Percentiles rank a stretch among this genome's conserved stretches.
Conservation (phyloP, 2,888 invertebrate species). For the Pristionchus arcanus region DNA sequence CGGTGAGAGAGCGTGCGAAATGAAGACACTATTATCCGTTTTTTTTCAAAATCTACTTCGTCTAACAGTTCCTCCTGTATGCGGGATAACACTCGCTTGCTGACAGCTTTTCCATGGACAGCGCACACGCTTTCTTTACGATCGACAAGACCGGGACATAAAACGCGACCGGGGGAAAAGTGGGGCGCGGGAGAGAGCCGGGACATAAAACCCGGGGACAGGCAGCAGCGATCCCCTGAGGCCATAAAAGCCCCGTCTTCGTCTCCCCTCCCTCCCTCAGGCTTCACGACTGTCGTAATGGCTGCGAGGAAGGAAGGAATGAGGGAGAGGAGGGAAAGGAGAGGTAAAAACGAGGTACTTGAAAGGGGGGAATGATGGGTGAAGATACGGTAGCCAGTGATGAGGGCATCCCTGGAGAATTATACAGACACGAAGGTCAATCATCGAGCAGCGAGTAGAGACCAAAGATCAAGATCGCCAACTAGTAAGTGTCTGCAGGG, state of each 20-base stretch:
- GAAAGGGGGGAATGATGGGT: constrained; percentile 7
- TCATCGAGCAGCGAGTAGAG: background rate
- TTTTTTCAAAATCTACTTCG: too few species aligned
- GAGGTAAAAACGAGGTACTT: constrained; percentile 8
- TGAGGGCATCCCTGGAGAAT: background rate
- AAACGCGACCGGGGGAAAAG: background rate
- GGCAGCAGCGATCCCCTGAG: constrained; percentile 38
- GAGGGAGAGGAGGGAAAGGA: constrained; percentile 31
- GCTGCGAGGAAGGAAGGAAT: constrained; percentile 2
- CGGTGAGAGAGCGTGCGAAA: too few species aligned
- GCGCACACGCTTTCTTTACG: background rate
- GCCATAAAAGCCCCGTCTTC: background rate
- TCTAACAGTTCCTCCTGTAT: too few species aligned
- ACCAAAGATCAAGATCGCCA: background rate
- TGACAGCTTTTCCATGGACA: background rate
- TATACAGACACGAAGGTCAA: background rate
- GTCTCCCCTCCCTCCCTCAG: background rate
- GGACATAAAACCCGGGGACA: constrained; percentile 35
- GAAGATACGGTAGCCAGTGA: background rate
- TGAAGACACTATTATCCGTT: too few species aligned
- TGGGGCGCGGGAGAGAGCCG: background rate
- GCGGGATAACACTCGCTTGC: background rate
- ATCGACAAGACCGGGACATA: background rate
- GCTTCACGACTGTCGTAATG: constrained; percentile 16
- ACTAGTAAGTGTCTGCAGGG: too few species aligned